Percentiles rank a stretch among this genome's conserved stretches.
Evolutionary conservation across 2,888 invertebrate genomes (phyloP).

Genomic region (Palloptera scutellata): DNA sequence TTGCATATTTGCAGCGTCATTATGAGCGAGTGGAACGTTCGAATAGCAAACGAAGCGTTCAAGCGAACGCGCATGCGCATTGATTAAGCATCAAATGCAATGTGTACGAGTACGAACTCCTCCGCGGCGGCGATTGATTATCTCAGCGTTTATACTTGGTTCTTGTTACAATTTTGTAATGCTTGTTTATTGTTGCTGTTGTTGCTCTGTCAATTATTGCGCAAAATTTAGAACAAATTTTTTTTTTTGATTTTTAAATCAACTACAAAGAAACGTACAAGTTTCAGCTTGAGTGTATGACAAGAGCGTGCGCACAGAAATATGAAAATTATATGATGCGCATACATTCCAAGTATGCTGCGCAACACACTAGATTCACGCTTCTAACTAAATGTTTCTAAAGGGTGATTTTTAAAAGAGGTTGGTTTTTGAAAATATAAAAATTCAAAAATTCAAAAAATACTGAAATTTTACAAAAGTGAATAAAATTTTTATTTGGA

Average conservation of each 20-base stretch:
- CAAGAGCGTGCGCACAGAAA: neutral
- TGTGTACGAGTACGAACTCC: neutral
- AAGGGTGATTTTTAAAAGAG: no score
- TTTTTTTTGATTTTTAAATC: neutral
- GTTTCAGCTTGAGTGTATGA: neutral
- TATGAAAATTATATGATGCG: neutral
- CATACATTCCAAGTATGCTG: neutral
- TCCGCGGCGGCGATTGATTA: neutral
- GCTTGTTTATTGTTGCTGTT: conserved; percentile 38
- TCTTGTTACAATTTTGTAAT: neutral
- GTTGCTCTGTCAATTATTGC: conserved; percentile 54
- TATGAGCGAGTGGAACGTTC: conserved; percentile 5
- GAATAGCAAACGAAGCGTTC: neutral
- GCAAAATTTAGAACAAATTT: conserved; percentile 52
- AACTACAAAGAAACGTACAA: neutral
- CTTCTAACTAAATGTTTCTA: no score
- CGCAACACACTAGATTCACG: neutral
- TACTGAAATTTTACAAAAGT: no score
- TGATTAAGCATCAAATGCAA: neutral
- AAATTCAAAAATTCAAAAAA: no score
- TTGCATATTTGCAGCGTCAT: conserved; percentile 25
- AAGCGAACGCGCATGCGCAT: no score
- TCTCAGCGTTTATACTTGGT: conserved; percentile 39
- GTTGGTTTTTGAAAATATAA: no score
- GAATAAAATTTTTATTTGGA: no score